A percentile compares a stretch with the other conserved stretches of the same genome.
Conservation (phyloP, 2,888 invertebrate genomes). For the Rhagium mordax region DNA sequence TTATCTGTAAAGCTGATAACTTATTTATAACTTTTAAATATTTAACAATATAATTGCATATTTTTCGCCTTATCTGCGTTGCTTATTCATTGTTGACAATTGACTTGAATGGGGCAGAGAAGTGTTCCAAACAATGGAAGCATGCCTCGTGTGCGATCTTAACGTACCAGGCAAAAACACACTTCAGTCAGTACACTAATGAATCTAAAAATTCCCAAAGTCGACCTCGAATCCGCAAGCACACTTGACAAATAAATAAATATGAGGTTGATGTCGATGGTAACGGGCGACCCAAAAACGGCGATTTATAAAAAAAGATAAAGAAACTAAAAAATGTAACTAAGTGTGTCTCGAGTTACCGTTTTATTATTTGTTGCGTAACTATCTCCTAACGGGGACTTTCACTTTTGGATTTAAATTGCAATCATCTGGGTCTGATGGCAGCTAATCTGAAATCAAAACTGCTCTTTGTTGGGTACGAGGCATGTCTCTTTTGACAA, state of each 20-base stretch:
- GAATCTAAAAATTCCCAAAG: background rate
- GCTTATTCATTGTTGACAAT: background rate
- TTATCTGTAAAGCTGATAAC: too few species aligned
- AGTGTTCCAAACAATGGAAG: background rate
- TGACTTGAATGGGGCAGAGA: background rate
- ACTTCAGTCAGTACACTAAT: too few species aligned
- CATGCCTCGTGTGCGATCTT: background rate
- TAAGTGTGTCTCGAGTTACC: background rate
- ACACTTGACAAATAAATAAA: background rate
- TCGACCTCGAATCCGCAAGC: background rate
- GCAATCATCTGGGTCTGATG: background rate
- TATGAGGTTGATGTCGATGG: background rate
- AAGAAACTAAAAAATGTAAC: background rate
- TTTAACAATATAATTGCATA: too few species aligned
- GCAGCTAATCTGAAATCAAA: background rate
- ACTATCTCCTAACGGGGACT: background rate
- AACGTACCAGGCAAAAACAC: background rate
- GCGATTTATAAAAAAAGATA: background rate
- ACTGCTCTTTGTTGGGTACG: background rate
- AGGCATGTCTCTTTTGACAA: too few species aligned
- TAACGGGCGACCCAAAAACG: background rate
- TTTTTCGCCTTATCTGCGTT: background rate
- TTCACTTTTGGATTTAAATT: background rate
- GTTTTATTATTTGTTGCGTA: background rate
- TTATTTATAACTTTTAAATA: too few species aligned